phyloP scores from a whole-genome alignment of 2,797 vertebrate genomes.

The Zonotrichia albicollis region DNA sequence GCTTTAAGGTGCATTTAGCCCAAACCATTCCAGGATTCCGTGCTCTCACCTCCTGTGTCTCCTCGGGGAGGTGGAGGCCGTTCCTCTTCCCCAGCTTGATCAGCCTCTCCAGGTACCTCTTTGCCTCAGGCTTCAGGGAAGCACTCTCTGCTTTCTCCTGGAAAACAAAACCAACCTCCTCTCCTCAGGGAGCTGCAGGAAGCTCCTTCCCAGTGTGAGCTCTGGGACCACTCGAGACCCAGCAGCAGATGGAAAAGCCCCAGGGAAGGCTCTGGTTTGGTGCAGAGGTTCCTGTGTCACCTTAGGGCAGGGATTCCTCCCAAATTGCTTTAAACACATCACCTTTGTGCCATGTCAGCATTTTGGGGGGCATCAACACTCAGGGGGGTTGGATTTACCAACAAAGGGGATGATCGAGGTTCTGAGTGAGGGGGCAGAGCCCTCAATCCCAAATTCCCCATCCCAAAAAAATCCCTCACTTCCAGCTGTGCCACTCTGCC shows the following conservation, averaged over 20 bases:
- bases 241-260: background rate
- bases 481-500: background rate
- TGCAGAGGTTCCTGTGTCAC: background rate
- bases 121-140: constrained; percentile 80
- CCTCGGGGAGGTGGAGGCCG: constrained; percentile 87
- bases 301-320: fast-evolving
- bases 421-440: background rate
- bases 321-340: fast-evolving
- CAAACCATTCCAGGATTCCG: fast-evolving
- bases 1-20: background rate
- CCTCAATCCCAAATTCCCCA: background rate
- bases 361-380: fast-evolving
- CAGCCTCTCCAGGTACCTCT: constrained; percentile 89
- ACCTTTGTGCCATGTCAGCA: fast-evolving
- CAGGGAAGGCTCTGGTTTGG: background rate
- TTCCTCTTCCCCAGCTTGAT: constrained; percentile 89
- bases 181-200: background rate
- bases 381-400: background rate
- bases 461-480: background rate
- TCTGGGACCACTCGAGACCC: background rate
- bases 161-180: background rate
- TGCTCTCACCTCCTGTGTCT: constrained; percentile 85
- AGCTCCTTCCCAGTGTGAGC: background rate
- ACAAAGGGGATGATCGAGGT: fast-evolving
- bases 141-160: constrained; percentile 80